Percentiles rank a stretch among this genome's conserved stretches.
Conservation (phyloP, 2,888 invertebrate species). For the Xanthia icteritia region DNA sequence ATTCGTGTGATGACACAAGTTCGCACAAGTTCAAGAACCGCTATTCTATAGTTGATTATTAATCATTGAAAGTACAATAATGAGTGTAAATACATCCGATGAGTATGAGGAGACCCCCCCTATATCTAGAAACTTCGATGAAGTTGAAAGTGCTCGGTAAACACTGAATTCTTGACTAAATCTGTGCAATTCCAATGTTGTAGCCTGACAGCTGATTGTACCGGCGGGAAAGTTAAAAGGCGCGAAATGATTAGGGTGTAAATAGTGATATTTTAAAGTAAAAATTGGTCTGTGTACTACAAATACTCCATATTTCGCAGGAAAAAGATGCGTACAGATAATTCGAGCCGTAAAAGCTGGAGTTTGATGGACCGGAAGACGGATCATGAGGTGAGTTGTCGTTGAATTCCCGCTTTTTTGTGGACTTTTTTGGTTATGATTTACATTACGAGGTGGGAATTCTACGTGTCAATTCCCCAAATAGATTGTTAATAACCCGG, state of each 20-base stretch:
- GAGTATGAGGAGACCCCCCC: conserved; percentile 77
- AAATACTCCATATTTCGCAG: conserved; percentile 74
- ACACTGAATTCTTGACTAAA: conserved; percentile 61
- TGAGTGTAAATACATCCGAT: conserved; percentile 77
- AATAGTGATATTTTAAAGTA: conserved; percentile 41
- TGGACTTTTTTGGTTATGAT: conserved; percentile 75
- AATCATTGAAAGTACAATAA: conserved; percentile 66
- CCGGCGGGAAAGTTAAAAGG: conserved; percentile 88
- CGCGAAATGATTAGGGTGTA: conserved; percentile 76
- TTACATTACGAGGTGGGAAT: conserved; percentile 24
- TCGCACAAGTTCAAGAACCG: conserved; percentile 14
- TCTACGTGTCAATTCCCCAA: conserved; percentile 10
- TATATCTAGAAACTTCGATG: conserved; percentile 70
- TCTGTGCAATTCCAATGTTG: conserved; percentile 63
- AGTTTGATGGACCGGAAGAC: conserved; percentile 86
- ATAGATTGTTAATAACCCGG: conserved; percentile 2
- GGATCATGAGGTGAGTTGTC: conserved; percentile 83
- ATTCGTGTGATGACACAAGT: conserved; percentile 38
- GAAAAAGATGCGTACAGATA: conserved; percentile 82
- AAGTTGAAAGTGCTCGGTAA: conserved; percentile 83
- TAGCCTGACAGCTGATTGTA: conserved; percentile 86
- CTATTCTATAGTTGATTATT: conserved; percentile 38
- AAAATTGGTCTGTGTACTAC: conserved; percentile 26
- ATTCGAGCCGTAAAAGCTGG: conserved; percentile 83
- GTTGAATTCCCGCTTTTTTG: conserved; percentile 80